phyloP scores from a whole-genome alignment of 2,888 invertebrate species.

The Melikaiella ostensackeni region DNA sequence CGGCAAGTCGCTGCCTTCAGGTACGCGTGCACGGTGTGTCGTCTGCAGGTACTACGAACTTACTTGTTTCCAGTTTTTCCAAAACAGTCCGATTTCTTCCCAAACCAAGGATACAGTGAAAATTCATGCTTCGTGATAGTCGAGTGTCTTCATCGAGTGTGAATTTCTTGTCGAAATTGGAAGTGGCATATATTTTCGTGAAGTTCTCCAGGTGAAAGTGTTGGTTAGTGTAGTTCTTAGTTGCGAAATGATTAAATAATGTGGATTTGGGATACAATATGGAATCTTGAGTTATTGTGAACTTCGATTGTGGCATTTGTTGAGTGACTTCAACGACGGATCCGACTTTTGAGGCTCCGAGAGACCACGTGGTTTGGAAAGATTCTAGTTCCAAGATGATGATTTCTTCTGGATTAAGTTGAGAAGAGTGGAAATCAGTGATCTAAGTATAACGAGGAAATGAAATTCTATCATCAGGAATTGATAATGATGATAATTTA shows the following conservation, averaged over 20 bases:
- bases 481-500: background rate
- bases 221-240: background rate
- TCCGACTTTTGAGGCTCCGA: background rate
- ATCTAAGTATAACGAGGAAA: background rate
- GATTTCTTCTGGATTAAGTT: too few species aligned
- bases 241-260: background rate
- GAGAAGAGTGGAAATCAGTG: background rate
- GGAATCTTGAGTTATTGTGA: background rate
- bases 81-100: background rate
- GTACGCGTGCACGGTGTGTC: constrained; percentile 71
- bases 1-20: constrained; percentile 70
- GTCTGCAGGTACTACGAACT: constrained; percentile 64
- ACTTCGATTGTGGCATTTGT: background rate
- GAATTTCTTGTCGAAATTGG: background rate
- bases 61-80: constrained; percentile 50
- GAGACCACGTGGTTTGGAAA: background rate
- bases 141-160: background rate
- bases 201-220: background rate
- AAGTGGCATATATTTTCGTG: background rate
- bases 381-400: background rate
- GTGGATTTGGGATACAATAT: background rate
- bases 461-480: background rate
- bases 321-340: background rate
- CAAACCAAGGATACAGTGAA: background rate
- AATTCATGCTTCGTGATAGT: background rate